phyloP scores from a whole-genome alignment of 2,888 invertebrate species.

The Dynastes tityus region DNA sequence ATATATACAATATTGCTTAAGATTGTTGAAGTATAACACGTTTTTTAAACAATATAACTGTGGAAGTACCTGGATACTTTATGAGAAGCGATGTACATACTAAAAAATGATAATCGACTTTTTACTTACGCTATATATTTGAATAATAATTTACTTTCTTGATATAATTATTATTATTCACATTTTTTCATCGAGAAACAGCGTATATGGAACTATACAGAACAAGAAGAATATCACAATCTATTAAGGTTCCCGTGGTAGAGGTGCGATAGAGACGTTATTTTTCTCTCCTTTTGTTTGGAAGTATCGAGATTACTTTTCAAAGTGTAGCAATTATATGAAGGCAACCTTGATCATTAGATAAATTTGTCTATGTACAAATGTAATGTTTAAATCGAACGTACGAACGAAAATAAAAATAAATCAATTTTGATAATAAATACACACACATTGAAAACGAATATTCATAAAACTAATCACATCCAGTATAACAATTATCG shows the following conservation, averaged over 20 bases:
- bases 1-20: conserved; percentile 51
- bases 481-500: conserved; percentile 43
- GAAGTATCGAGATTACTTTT: conserved; percentile 21
- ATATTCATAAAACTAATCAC: conserved; percentile 18
- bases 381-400: neutral
- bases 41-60: conserved; percentile 17
- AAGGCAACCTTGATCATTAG: conserved; percentile 38
- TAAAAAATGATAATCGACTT: conserved; percentile 4
- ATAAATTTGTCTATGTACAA: conserved; percentile 19
- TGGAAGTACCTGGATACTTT: conserved; percentile 40
- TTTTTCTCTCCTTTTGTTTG: neutral
- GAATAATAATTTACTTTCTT: conserved; percentile 9
- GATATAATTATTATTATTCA: conserved; percentile 30
- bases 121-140: conserved; percentile 19
- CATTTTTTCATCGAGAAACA: conserved; percentile 37
- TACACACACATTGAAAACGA: conserved; percentile 1
- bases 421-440: conserved; percentile 16
- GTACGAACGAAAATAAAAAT: conserved; percentile 1
- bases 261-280: conserved; percentile 39
- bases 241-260: conserved; percentile 51
- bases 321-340: conserved; percentile 36
- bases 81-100: conserved; percentile 28
- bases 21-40: conserved; percentile 29
- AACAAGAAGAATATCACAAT: conserved; percentile 50
- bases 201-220: conserved; percentile 45